Base-by-base conservation (phyloP, 1,140 invertebrate genomes). In the Caerostris extrusa region DNA sequence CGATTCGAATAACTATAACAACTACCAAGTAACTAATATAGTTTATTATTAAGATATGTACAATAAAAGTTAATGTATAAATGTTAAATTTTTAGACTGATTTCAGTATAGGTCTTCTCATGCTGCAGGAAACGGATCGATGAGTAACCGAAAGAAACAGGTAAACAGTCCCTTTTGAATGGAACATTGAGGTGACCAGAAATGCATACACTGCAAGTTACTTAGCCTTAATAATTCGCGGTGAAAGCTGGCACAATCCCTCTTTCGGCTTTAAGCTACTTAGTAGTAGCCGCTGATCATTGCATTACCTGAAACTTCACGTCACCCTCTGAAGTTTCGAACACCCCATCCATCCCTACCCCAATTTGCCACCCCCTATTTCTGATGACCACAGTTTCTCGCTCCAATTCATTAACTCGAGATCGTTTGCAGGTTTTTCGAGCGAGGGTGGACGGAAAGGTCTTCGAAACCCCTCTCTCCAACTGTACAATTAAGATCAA, bases 201-300 rank as follows among this genome's bases (percentile, higher is more conserved):
- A 87, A 60, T 87, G 85, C 85, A 87, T 87, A 87, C 85, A 60
- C 85, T 64, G 60, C 85, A 87, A 87, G 85, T 87, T 87, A 87
- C 85, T 87, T 87, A 87, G 60, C 58, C 85, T 57, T 87, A 64
- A 87, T 87, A 87, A 87, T 64, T 87, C 57, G 58, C 12, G 85
- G 85, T 87, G 57, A 87, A 87, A 61, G 85, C 85, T 64, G 34
- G 85, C 57, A 83, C 82, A 58, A 83, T 58, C 82, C 85, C 57
- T 61, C 85, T 87, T 57, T 87, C 58, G 85, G 82, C 82, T 87
- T 8, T 87, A 87, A 87, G 85, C 85, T 87, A 87, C 85, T 87
- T 87, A 87, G n/a, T 87, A 87, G 57, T 64, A 87, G 85, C 85
- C 85, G 60, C 85, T 87, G 85, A 87, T 64, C 85, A 87, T 87